Conservation (phyloP, 2,888 invertebrate species). For the Sylvicola fuscatus region DNA sequence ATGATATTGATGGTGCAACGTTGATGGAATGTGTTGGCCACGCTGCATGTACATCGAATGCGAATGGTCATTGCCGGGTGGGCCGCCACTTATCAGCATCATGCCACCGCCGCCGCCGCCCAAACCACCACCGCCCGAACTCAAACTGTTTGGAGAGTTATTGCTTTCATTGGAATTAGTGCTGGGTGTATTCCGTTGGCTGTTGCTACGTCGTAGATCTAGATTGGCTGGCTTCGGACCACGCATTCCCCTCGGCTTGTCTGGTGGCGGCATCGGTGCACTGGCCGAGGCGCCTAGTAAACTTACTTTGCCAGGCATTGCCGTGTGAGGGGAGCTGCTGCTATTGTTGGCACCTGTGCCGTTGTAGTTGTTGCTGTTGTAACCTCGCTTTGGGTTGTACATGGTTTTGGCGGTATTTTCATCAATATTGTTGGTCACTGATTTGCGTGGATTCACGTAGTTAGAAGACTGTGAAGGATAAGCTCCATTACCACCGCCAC, state of each 20-base stretch:
- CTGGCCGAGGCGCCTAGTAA: not conserved
- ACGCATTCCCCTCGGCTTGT: slow-evolving; percentile 8
- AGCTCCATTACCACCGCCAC: not conserved
- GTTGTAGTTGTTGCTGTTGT: not conserved
- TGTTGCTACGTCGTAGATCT: slow-evolving; percentile 18
- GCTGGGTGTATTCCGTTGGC: slow-evolving; percentile 25
- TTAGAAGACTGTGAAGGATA: not conserved
- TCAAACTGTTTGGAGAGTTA: slow-evolving; percentile 25
- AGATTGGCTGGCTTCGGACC: slow-evolving; percentile 17
- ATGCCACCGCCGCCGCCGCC: slow-evolving; percentile 7
- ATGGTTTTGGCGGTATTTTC: too few relatives aligned
- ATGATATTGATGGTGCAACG: slow-evolving; percentile 10
- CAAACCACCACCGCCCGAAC: slow-evolving; percentile 11
- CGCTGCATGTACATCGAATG: slow-evolving; percentile 19
- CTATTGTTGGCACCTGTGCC: not conserved
- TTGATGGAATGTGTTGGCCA: slow-evolving; percentile 23
- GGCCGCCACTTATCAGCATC: slow-evolving; percentile 7
- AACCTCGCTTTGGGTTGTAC: not conserved
- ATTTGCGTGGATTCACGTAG: not conserved
- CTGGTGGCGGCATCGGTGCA: slow-evolving; percentile 4
- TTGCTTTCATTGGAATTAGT: slow-evolving; percentile 24
- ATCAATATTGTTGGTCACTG: not conserved
- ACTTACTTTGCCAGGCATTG: too few relatives aligned
- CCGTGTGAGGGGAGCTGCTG: too few relatives aligned
- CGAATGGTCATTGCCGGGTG: slow-evolving; percentile 4